phyloP scores from a whole-genome alignment of 2,888 invertebrate species.

The Athalia cordata region DNA sequence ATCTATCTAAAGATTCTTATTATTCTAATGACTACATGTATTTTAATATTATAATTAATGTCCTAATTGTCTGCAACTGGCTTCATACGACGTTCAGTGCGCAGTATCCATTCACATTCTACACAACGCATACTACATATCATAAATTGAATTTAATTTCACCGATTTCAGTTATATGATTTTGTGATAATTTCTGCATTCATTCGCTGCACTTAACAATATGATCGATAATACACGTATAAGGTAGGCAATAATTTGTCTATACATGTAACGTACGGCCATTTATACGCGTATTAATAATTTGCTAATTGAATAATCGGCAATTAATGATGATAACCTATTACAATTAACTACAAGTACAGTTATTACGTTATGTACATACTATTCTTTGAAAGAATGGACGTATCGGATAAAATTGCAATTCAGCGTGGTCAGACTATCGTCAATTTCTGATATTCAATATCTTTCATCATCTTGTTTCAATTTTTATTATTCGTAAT shows the following conservation, averaged over 20 bases:
- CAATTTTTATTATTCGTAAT: not conserved
- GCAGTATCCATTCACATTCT: no score
- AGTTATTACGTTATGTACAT: not conserved
- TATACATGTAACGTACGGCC: not conserved
- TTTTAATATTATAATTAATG: not conserved
- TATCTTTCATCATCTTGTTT: not conserved
- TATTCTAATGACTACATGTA: not conserved
- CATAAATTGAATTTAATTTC: no score
- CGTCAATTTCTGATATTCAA: conserved; percentile 2
- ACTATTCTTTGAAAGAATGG: conserved; percentile 13
- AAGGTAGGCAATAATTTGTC: conserved; percentile 2
- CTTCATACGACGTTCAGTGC: not conserved
- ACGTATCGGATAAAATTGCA: conserved; percentile 44
- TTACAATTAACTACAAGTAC: not conserved
- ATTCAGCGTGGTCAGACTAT: conserved; percentile 40
- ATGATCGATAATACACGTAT: not conserved
- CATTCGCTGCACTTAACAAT: not conserved
- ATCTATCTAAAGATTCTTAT: conserved; percentile 22
- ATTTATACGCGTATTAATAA: not conserved
- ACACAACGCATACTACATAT: no score
- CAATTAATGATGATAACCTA: conserved; percentile 1
- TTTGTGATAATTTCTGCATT: not conserved
- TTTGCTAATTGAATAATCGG: conserved; percentile 1
- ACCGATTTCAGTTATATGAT: not conserved
- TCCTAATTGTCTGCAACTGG: not conserved